phyloP scores from a whole-genome alignment of 2,888 invertebrate genomes.

The Drosophila barbarae region DNA sequence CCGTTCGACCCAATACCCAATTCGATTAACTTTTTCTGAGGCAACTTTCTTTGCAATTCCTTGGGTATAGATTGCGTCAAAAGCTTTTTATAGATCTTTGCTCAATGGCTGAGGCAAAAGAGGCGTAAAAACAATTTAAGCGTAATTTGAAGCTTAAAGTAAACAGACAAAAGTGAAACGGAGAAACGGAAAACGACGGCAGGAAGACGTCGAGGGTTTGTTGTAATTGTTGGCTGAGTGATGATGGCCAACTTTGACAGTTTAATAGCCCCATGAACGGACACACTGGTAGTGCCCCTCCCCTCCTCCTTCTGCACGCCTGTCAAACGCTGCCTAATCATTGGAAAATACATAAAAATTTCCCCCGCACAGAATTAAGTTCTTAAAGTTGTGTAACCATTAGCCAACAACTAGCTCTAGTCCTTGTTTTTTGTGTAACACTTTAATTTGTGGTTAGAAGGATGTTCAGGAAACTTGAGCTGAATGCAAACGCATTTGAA shows the following conservation, averaged over 20 bases:
- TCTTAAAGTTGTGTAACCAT: conserved; percentile 43
- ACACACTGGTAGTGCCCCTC: conserved; percentile 20
- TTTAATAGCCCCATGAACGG: conserved; percentile 55
- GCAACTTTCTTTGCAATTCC: conserved; percentile 18
- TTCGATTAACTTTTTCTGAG: not conserved
- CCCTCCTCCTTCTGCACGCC: conserved; percentile 14
- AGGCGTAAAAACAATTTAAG: conserved; percentile 69
- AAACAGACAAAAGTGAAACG: conserved; percentile 56
- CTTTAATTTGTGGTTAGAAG: conserved; percentile 12
- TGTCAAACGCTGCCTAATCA: conserved; percentile 64
- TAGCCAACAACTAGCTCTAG: too few relatives aligned
- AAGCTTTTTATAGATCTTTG: conserved; percentile 49
- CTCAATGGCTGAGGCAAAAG: conserved; percentile 35
- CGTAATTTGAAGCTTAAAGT: conserved; percentile 67
- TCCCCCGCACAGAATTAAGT: conserved; percentile 22
- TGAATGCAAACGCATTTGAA: conserved; percentile 28
- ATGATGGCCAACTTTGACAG: conserved; percentile 64
- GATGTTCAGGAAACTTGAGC: conserved; percentile 14
- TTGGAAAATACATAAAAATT: conserved; percentile 41
- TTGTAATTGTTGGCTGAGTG: conserved; percentile 47
- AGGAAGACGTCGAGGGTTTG: conserved; percentile 15
- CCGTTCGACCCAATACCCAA: conserved; percentile 17
- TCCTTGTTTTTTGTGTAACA: conserved; percentile 10
- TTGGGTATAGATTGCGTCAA: conserved; percentile 40
- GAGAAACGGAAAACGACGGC: conserved; percentile 1